A percentile compares a stretch with the other conserved stretches of the same genome.
Evolutionary conservation across 2,888 invertebrate species (phyloP).

Genomic region (Clivina fossor): DNA sequence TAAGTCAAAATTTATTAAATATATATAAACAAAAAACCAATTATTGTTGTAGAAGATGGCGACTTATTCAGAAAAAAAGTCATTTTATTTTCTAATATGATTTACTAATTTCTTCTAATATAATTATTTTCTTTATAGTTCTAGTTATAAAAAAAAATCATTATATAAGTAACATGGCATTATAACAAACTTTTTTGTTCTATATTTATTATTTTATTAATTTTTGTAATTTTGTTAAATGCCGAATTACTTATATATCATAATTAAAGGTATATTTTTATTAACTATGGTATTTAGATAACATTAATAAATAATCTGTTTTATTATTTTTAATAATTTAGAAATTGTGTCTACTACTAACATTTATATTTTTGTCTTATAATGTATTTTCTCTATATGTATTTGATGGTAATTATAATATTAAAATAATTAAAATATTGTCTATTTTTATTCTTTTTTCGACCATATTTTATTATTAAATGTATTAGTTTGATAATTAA

Average conservation of each 20-base stretch:
- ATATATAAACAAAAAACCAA: too few species aligned
- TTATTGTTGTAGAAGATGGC: slow-evolving; percentile 1
- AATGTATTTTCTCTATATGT: slow-evolving; percentile 33
- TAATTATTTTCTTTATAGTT: slow-evolving; percentile 27
- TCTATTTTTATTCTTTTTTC: too few species aligned
- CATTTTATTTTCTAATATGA: slow-evolving; percentile 18
- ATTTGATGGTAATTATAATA: slow-evolving; percentile 31
- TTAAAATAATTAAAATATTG: neutral
- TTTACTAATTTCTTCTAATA: slow-evolving; percentile 13
- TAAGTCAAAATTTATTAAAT: too few species aligned
- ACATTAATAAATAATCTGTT: slow-evolving; percentile 23
- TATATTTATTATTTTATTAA: slow-evolving; percentile 4
- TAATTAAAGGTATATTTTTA: slow-evolving; percentile 26
- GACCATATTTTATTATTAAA: too few species aligned
- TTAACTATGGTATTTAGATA: slow-evolving; percentile 28
- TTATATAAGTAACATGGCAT: slow-evolving; percentile 25
- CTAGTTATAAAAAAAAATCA: slow-evolving; percentile 13
- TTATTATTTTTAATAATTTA: slow-evolving; percentile 14
- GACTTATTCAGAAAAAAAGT: slow-evolving; percentile 21
- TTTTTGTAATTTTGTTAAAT: slow-evolving; percentile 16
- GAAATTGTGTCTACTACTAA: slow-evolving; percentile 24
- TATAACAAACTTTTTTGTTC: slow-evolving; percentile 6
- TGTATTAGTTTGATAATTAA: too few species aligned
- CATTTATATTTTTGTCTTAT: slow-evolving; percentile 31
- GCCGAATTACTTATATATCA: slow-evolving; percentile 24